A percentile compares a stretch with the other conserved stretches of the same genome.
Evolutionary conservation across 2,888 invertebrate species (phyloP).

Genomic region (Tetanocera ferruginea): DNA sequence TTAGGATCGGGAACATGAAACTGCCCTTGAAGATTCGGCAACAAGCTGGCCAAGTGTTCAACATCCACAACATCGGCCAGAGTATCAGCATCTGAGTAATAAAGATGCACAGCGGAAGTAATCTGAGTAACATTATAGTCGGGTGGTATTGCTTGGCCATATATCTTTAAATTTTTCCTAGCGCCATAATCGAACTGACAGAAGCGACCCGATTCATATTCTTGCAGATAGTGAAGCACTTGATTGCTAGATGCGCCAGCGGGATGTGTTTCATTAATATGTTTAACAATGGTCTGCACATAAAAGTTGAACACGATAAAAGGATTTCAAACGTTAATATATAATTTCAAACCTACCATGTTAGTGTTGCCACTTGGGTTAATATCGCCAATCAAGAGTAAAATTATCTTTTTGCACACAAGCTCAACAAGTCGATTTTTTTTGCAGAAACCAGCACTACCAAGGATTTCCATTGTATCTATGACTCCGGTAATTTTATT

Average conservation of each 20-base stretch:
- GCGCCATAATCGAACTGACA: constrained; percentile 43
- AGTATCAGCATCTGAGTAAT: constrained; percentile 48
- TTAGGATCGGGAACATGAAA: constrained; percentile 43
- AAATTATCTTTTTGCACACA: constrained; percentile 34
- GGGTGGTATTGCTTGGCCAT: constrained; percentile 45
- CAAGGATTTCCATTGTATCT: constrained; percentile 26
- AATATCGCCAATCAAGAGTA: constrained; percentile 3
- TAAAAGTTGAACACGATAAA: background rate
- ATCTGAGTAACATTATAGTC: constrained; percentile 47
- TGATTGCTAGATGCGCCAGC: constrained; percentile 52
- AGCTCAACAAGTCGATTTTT: constrained; percentile 5
- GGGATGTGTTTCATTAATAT: constrained; percentile 51
- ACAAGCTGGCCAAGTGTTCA: constrained; percentile 32
- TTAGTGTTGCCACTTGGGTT: constrained; percentile 32
- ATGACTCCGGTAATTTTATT: constrained; percentile 18
- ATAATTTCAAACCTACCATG: constrained; percentile 13
- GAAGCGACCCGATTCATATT: constrained; percentile 34
- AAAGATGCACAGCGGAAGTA: constrained; percentile 42
- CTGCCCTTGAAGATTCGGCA: constrained; percentile 37
- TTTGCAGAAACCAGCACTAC: constrained; percentile 15
- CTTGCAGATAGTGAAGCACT: constrained; percentile 39
- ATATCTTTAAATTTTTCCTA: constrained; percentile 39
- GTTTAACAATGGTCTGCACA: constrained; percentile 41
- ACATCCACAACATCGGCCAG: constrained; percentile 44
- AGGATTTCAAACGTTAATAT: background rate